phyloP scores from a whole-genome alignment of 1,140 invertebrate species.

The Hyposmocoma kahamanoa region DNA sequence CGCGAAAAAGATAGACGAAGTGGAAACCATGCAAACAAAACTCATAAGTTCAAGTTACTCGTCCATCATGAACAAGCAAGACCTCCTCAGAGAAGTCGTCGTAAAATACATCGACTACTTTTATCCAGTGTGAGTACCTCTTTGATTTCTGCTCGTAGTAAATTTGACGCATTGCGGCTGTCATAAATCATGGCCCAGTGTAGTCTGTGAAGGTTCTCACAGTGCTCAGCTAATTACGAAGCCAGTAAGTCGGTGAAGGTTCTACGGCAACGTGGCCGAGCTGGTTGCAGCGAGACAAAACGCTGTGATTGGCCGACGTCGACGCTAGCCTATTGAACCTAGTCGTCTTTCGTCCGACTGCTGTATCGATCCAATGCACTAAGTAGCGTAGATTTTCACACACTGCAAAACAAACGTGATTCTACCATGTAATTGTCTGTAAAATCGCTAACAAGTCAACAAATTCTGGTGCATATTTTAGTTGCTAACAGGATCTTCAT shows the following conservation, averaged over 20 bases:
- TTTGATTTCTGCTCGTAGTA: constrained; percentile 23
- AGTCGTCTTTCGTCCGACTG: constrained; percentile 43
- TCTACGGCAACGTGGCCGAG: constrained; percentile 48
- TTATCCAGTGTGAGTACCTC: constrained; percentile 76
- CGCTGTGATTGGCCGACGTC: constrained; percentile 54
- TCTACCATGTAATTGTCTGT: no score
- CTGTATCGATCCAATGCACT: constrained; percentile 65
- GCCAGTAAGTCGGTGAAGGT: constrained; percentile 67
- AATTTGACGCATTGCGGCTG: constrained; percentile 32
- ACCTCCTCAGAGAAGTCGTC: constrained; percentile 77
- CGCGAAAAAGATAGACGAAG: constrained; percentile 37
- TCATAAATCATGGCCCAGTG: constrained; percentile 11
- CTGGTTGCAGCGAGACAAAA: constrained; percentile 44
- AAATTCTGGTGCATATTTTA: constrained; percentile 14
- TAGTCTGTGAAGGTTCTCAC: constrained; percentile 31
- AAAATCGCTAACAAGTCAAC: no score
- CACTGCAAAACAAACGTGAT: no score
- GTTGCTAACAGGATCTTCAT: constrained; percentile 16
- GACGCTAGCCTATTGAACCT: constrained; percentile 58
- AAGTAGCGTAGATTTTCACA: constrained; percentile 26
- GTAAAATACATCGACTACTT: constrained; percentile 80
- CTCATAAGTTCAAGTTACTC: constrained; percentile 75
- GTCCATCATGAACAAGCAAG: constrained; percentile 78
- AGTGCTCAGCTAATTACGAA: constrained; percentile 43
- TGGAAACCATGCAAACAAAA: constrained; percentile 70